Conservation (phyloP, 2,888 invertebrate species). For the Blomia tropicalis region DNA sequence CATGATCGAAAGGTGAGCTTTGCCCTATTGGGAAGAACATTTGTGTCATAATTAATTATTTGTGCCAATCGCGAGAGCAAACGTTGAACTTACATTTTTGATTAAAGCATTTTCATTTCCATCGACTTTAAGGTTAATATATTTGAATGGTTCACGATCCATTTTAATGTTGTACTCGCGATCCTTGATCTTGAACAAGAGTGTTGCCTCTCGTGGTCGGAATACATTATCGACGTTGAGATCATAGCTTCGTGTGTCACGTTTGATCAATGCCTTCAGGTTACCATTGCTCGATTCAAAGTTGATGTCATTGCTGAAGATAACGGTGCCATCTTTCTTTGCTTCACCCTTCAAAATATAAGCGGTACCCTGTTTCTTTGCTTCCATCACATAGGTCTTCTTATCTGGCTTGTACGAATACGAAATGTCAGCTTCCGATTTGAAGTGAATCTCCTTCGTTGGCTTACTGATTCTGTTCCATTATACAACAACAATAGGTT, state of each 20-base stretch:
- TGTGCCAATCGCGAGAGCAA: too few species aligned
- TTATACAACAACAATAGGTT: background rate
- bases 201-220: background rate
- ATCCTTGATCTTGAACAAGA: conserved; percentile 6
- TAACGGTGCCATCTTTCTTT: background rate
- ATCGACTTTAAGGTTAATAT: background rate
- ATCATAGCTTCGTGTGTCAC: background rate
- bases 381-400: background rate
- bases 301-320: background rate
- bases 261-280: background rate
- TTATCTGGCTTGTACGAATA: conserved; percentile 4
- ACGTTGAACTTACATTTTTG: conserved; percentile 16
- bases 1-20: conserved; percentile 6
- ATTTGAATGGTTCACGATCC: conserved; percentile 8
- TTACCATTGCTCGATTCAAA: conserved; percentile 1
- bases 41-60: too few species aligned
- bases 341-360: background rate
- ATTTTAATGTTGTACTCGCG: conserved; percentile 7
- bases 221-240: background rate
- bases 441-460: conserved; percentile 2
- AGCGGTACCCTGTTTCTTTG: background rate
- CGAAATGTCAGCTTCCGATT: conserved; percentile 14
- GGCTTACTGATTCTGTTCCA: conserved; percentile 18
- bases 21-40: background rate
- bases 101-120: conserved; percentile 4